These are phyloP conservation scores for Pholis gunnellus DNA, from an alignment of 2,113 vertebrate genomes.

Conservation along the genomic window DNA sequence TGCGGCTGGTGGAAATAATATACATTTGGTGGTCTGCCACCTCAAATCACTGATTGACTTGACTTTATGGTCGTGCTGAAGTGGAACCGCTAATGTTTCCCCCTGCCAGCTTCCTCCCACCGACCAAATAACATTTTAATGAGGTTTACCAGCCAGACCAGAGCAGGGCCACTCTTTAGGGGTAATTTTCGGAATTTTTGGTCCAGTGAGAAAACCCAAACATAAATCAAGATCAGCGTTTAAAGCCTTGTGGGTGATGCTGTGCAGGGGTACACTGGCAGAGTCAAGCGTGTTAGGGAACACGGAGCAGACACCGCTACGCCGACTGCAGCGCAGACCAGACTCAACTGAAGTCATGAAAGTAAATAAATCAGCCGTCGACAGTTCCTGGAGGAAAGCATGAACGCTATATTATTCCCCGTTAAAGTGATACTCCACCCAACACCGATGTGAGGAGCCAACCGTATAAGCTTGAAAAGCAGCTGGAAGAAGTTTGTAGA, in stretches of 20 bases:
- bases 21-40: constrained; percentile 70
- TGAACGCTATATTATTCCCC: constrained; percentile 26
- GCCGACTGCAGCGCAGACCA: constrained; percentile 31
- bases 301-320: constrained; percentile 44
- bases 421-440: constrained; percentile 24
- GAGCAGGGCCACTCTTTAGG: constrained; percentile 42
- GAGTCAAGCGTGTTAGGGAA: constrained; percentile 42
- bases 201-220: constrained; percentile 56
- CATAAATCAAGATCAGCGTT: constrained; percentile 68
- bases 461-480: neutral
- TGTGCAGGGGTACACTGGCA: constrained; percentile 53
- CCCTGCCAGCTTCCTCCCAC: constrained; percentile 33
- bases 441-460: constrained; percentile 18
- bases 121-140: constrained; percentile 78
- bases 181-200: constrained; percentile 59
- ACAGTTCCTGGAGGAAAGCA: constrained; percentile 58
- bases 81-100: constrained; percentile 67
- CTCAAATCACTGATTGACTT: constrained; percentile 70
- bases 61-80: constrained; percentile 66
- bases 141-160: constrained; percentile 70
- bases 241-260: constrained; percentile 47
- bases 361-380: constrained; percentile 73
- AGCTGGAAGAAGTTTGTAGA: constrained; percentile 13
- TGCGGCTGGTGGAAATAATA: constrained; percentile 53
- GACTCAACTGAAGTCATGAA: constrained; percentile 59